Base-by-base conservation (phyloP, 2,888 invertebrate genomes). In the Papilio protenor region DNA sequence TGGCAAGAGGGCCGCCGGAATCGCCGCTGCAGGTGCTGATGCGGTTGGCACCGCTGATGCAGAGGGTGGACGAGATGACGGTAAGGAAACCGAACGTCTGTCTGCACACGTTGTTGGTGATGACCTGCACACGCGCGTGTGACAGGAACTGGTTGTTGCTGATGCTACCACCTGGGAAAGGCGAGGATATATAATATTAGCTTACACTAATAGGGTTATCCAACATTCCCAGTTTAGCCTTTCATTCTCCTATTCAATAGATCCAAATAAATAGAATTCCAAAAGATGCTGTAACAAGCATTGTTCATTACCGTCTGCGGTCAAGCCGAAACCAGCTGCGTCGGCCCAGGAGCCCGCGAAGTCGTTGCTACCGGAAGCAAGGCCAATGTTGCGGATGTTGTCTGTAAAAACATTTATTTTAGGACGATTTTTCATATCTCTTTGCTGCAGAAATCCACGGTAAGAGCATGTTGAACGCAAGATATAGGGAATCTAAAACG, bases 131-230 rank as follows among this genome's bases (percentile, higher is more conserved):
- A 6, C 33, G 52, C 52, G 52, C 55, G 55, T 55, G 55, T 21
- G 55, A 55, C 55, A 55, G n/a, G 55, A 55, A 55, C n/a, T 55
- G 55, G 55, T 55, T 55, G n/a, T 55, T 55, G 55, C n/a, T 12
- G 55, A 55, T 55, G 55, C n/a, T 55, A 10, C 55, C 55, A 55
- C 55, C 55, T 55, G 18, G 18, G 14, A 18, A 52, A 1, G 5
- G 0, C 18, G 5, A 52, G 1, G 52, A 14, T 52, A 33, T 33
- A 33, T 33, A 33, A 33, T 33, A 33, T 33, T 2, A 33, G 33
- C 33, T 33, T 33, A 33, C 33, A 33, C 3, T 4, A 33, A 33
- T 33, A 33, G 33, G 33, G 33, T 33, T 0, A 33, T 33, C 33
- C 5, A 33, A 33, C 33, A 33, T 33, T 33, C 33, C 3, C 33